Evolutionary conservation across 2,888 invertebrate species (phyloP).

Genomic region (Drosophila leonis): DNA sequence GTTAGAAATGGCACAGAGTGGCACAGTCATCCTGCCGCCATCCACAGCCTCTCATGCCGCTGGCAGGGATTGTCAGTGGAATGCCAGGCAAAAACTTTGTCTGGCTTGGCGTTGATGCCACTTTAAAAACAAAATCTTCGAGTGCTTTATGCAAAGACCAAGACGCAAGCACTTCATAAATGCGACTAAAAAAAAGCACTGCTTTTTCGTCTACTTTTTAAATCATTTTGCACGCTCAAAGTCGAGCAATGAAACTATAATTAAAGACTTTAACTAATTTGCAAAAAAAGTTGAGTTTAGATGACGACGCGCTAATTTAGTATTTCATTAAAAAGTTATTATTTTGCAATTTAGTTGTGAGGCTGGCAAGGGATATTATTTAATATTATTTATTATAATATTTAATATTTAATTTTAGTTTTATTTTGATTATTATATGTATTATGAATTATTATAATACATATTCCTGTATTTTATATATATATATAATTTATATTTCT

Average conservation of each 20-base stretch:
- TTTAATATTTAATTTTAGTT: neutral
- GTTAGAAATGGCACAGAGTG: constrained; percentile 16
- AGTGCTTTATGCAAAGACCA: constrained; percentile 57
- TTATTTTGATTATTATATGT: neutral
- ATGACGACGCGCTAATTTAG: neutral
- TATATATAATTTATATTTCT: no score
- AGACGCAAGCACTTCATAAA: constrained; percentile 35
- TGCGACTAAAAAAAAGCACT: constrained; percentile 12
- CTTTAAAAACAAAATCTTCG: constrained; percentile 66
- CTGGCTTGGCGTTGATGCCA: constrained; percentile 59
- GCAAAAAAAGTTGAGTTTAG: neutral
- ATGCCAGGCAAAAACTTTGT: constrained; percentile 55
- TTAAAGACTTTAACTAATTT: constrained; percentile 3
- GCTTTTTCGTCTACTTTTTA: neutral
- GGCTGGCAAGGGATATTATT: neutral
- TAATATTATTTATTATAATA: neutral
- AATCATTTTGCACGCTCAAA: constrained; percentile 19
- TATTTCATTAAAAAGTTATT: neutral
- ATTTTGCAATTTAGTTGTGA: neutral
- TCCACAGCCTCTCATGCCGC: neutral
- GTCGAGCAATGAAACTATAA: constrained; percentile 14
- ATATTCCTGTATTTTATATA: no score
- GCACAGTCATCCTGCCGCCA: neutral
- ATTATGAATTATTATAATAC: no score
- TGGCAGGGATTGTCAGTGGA: constrained; percentile 6